Evolutionary conservation across 1,140 invertebrate genomes (phyloP).

Genomic region (Manduca sexta): DNA sequence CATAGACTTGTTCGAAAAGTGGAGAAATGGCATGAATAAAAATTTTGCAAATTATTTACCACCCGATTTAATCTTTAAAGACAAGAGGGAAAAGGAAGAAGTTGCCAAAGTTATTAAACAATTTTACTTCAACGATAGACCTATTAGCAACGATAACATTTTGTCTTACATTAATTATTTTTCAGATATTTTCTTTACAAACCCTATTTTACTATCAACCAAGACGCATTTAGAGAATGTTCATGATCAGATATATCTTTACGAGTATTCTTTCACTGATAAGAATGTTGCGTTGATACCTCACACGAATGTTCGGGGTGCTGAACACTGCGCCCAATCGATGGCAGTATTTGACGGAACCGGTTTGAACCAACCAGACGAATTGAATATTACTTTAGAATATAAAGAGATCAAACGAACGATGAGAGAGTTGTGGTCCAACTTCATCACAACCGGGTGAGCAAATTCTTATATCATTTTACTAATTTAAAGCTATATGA

Average conservation of each 20-base stretch:
- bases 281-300: background rate
- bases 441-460: constrained; percentile 40
- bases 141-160: constrained; percentile 24
- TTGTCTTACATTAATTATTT: constrained; percentile 35
- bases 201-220: constrained; percentile 26
- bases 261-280: constrained; percentile 7
- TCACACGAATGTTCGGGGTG: constrained; percentile 2
- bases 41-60: constrained; percentile 25
- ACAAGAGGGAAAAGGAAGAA: constrained; percentile 10
- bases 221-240: constrained; percentile 29
- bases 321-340: constrained; percentile 6
- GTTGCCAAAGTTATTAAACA: constrained; percentile 17
- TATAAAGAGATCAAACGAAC: constrained; percentile 16
- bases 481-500: no score
- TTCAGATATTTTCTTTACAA: constrained; percentile 34
- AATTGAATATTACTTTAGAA: constrained; percentile 16
- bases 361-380: background rate
- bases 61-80: constrained; percentile 19
- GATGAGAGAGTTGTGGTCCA: constrained; percentile 30
- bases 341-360: constrained; percentile 21
- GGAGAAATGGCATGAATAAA: constrained; percentile 24
- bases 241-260: constrained; percentile 1
- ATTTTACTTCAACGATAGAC: constrained; percentile 25
- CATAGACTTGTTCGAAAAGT: constrained; percentile 19
- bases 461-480: no score